phyloP scores from a whole-genome alignment of 2,888 invertebrate genomes.

The Cryptops parisi region DNA sequence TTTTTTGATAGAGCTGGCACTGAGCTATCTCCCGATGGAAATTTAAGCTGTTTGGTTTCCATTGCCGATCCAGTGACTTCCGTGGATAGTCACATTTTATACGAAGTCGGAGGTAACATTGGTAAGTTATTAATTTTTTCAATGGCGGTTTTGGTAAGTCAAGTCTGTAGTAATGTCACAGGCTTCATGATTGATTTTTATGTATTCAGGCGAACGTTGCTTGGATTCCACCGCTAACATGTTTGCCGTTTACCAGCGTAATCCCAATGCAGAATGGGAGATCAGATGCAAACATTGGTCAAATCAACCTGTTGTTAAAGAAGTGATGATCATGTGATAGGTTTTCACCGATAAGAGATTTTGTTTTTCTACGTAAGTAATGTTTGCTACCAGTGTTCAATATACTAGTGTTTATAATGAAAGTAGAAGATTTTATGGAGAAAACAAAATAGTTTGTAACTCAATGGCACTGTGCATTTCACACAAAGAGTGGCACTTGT shows the following conservation, averaged over 20 bases:
- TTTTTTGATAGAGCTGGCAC: constrained; percentile 2
- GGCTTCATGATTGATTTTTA: too few relatives aligned
- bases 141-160: not conserved
- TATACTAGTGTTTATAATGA: too few relatives aligned
- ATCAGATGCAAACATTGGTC: constrained; percentile 9
- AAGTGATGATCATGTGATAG: constrained; percentile 7
- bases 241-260: constrained; percentile 9
- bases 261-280: constrained; percentile 10
- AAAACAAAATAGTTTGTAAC: too few relatives aligned
- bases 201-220: constrained; percentile 6
- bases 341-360: constrained; percentile 8
- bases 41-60: constrained; percentile 7
- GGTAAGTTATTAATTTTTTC: constrained; percentile 11
- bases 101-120: constrained; percentile 17
- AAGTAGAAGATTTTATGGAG: too few relatives aligned
- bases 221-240: constrained; percentile 4
- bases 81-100: constrained; percentile 12
- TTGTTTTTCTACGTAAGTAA: too few relatives aligned
- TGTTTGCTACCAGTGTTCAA: too few relatives aligned
- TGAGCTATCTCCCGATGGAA: constrained; percentile 3
- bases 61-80: constrained; percentile 2
- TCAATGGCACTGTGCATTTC: too few relatives aligned
- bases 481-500: too few relatives aligned
- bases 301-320: constrained; percentile 12
- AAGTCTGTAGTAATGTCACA: too few relatives aligned